phyloP scores from a whole-genome alignment of 64 coral and sea anemone species.

The Actinia tenebrosa region DNA sequence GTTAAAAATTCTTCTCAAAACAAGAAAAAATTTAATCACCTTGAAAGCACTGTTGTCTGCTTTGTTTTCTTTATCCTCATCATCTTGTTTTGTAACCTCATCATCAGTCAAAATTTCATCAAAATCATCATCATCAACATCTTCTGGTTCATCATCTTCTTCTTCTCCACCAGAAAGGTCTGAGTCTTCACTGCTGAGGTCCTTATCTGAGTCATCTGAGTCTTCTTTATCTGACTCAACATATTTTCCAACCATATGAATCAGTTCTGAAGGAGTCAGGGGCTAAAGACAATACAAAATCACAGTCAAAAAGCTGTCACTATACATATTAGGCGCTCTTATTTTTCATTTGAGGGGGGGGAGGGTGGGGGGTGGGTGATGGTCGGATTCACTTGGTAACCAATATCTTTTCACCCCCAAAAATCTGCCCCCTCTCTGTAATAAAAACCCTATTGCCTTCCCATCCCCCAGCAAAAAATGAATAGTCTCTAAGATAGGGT shows the following conservation, averaged over 20 bases:
- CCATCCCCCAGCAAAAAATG: too few species aligned
- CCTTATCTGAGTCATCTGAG: conserved; percentile 66
- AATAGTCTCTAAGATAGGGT: too few species aligned
- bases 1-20: not conserved
- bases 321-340: too few species aligned
- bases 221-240: conserved; percentile 59
- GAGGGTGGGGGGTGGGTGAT: too few species aligned
- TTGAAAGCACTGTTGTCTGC: conserved; percentile 9
- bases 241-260: conserved; percentile 84
- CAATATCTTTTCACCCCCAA: too few species aligned
- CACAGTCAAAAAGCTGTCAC: too few species aligned
- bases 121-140: conserved; percentile 17
- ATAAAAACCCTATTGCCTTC: too few species aligned
- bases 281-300: conserved; percentile 44
- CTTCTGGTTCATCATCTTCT: conserved; percentile 32
- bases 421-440: too few species aligned
- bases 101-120: conserved; percentile 16
- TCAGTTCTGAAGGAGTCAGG: conserved; percentile 61
- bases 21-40: not conserved
- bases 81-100: not conserved
- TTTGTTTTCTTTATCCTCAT: not conserved
- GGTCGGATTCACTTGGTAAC: too few species aligned
- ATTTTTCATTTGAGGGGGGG: too few species aligned
- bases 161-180: conserved; percentile 16
- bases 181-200: conserved; percentile 34